Percentiles rank a stretch among this genome's conserved stretches.
phyloP scores from a whole-genome alignment of 2,888 invertebrate genomes.

The Tricholauxania praeusta region DNA sequence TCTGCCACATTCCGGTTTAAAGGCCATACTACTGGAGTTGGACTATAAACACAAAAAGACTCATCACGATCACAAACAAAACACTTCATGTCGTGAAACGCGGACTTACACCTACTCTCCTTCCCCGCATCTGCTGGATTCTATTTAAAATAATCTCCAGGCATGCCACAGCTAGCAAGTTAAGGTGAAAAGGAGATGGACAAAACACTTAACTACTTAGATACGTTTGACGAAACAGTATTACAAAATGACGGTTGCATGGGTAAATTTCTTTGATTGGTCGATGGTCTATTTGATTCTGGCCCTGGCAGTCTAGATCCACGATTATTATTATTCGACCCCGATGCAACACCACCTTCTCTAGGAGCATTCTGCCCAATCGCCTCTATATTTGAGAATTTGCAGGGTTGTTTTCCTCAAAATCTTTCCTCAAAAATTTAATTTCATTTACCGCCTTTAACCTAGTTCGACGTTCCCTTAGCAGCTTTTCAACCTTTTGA shows the following conservation, averaged over 20 bases:
- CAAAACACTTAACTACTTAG: not conserved
- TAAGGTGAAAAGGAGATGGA: not conserved
- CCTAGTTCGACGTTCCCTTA: not conserved
- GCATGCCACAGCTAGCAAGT: conserved; percentile 2
- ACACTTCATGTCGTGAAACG: not conserved
- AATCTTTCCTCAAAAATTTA: not conserved
- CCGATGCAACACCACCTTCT: no score
- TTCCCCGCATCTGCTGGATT: not conserved
- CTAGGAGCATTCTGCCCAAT: not conserved
- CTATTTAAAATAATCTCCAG: not conserved
- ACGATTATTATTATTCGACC: no score
- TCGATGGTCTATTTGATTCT: no score
- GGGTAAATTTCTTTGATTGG: no score
- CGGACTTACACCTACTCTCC: not conserved
- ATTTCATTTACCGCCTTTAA: not conserved
- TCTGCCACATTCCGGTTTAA: no score
- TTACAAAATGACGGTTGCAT: no score
- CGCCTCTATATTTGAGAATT: not conserved
- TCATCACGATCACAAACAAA: conserved; percentile 1
- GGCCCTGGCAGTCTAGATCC: no score
- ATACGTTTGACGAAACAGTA: no score
- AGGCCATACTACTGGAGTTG: no score
- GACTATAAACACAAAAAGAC: not conserved
- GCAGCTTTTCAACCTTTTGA: not conserved
- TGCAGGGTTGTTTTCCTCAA: not conserved